Conservation (phyloP, 2,797 vertebrate genomes). For the Myiotriccus ornatus region DNA sequence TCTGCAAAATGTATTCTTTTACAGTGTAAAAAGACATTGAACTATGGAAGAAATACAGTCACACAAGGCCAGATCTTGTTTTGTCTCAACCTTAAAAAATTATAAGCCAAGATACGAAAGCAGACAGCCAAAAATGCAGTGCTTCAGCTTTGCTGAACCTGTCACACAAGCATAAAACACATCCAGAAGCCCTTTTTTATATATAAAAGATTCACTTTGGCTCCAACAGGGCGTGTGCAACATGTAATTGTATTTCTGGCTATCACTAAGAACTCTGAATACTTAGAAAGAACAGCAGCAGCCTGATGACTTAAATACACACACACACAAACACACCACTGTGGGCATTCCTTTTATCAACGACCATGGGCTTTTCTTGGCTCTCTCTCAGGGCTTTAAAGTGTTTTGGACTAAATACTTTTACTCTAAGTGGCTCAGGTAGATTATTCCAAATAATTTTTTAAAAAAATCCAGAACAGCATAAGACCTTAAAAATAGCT, state of each 20-base stretch:
- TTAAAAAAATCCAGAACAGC: not conserved
- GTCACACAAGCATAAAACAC: not conserved
- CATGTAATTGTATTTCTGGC: not conserved
- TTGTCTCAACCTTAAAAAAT: not conserved
- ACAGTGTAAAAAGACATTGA: not conserved
- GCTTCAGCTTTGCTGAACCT: not conserved
- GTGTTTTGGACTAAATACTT: not conserved
- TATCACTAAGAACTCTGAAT: not conserved
- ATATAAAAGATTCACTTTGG: not conserved
- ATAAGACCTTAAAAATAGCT: not conserved
- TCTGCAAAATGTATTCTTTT: not conserved
- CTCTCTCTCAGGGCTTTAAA: not conserved
- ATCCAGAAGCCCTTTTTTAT: not conserved
- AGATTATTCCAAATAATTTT: not conserved
- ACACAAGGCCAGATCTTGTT: not conserved
- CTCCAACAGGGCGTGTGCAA: not conserved
- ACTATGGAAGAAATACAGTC: not conserved
- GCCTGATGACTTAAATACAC: not conserved
- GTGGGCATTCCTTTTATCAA: not conserved
- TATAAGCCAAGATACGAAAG: not conserved
- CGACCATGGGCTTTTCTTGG: not conserved
- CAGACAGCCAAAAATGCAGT: not conserved
- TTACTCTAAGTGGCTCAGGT: not conserved
- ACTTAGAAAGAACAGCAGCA: not conserved
- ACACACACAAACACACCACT: not conserved